Evolutionary conservation across 2,888 invertebrate species (phyloP), one percentile per base, ranked within the genome.

Genomic region (Cephus sareptanus): DNA sequence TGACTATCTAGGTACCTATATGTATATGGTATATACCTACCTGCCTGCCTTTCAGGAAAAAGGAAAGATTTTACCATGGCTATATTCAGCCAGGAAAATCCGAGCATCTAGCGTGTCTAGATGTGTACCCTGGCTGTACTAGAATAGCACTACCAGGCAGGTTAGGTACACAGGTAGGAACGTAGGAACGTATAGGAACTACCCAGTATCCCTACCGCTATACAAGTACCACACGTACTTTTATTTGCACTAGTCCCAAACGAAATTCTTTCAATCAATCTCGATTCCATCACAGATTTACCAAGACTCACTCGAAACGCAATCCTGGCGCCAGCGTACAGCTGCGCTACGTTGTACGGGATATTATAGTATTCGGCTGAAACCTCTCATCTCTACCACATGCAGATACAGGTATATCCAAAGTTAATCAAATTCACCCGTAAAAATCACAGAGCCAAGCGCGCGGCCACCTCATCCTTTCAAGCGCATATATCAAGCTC

Each of bases 401-500:
- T 23, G 3, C 23, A 1, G 23, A 56, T 56, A 56, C 2, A 56
- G 56, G 23, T 56, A 23, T 56, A 56, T 23, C 56, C 75, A 74
- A 79, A 79, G 75, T 80, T 80, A 79, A 80, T 80, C 75, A 80
- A 80, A 79, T 79, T 80, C 79, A 80, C 35, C 73, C 75, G 77
- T 75, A 30, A 69, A 76, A 74, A 69, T 69, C 74, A 74, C 68
- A 79, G 69, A 73, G 79, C 76, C 69, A 75, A n/a, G 71, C 74
- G 78, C 71, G 23, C 56, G 69, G 33, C 40, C 71, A n/a, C 73
- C 75, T 70, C 74, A 69, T 71, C 74, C 76, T 37, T 74, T 73
- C 68, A 73, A 73, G 69, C 78, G 76, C 71, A 76, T 75, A 75
- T 70, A 71, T 75, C 76, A 75, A 78, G 81, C 77, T 79, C 78